These are phyloP conservation scores for Nansenia antarctica DNA, from an alignment of 2,113 vertebrate species.

Conservation along the genomic window DNA sequence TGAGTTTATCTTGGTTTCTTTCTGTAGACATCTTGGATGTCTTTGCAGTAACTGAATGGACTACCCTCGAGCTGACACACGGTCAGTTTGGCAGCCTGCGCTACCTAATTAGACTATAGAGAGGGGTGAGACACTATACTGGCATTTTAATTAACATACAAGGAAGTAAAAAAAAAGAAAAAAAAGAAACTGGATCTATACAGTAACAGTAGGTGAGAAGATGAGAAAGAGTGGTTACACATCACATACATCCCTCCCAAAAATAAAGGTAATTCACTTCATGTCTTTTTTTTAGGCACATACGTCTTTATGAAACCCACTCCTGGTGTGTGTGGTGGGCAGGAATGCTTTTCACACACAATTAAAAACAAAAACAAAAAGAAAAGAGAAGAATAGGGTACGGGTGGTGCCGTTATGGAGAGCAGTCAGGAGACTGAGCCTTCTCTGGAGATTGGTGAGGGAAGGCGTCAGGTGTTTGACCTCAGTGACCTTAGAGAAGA, in stretches of 20 bases:
- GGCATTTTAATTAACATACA: constrained; percentile 51
- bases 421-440: constrained; percentile 7
- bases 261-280: constrained; percentile 43
- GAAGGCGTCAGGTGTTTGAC: not conserved
- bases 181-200: constrained; percentile 56
- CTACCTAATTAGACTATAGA: constrained; percentile 48
- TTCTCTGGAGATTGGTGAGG: not conserved
- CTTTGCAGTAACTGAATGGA: not conserved
- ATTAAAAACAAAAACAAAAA: constrained; percentile 11
- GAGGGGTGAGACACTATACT: constrained; percentile 59
- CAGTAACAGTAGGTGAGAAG: constrained; percentile 32
- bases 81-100: constrained; percentile 63
- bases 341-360: constrained; percentile 63
- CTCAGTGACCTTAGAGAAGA: constrained; percentile 4
- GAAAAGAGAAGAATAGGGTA: not conserved
- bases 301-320: constrained; percentile 64
- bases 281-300: constrained; percentile 69
- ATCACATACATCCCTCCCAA: constrained; percentile 32
- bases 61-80: constrained; percentile 43
- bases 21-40: no score
- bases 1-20: not conserved
- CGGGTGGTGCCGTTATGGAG: constrained; percentile 38
- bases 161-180: constrained; percentile 50
- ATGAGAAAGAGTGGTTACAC: constrained; percentile 44
- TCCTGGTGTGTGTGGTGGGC: constrained; percentile 38